Evolutionary conservation across 2,113 vertebrate species (phyloP).

Genomic region (Chunga burmeisteri): DNA sequence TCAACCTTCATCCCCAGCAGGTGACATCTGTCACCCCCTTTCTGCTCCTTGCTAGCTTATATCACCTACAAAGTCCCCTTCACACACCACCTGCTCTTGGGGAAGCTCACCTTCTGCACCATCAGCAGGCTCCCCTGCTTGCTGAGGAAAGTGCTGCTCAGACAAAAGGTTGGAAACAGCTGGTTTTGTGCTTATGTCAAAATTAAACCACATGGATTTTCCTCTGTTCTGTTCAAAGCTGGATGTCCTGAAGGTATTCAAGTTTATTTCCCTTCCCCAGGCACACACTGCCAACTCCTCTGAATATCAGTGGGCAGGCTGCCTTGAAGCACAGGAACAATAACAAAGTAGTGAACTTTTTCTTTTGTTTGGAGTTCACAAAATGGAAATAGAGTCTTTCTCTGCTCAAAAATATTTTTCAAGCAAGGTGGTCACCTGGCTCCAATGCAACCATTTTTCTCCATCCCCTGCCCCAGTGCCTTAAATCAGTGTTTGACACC

Average conservation of each 20-base stretch:
- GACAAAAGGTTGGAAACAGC: background rate
- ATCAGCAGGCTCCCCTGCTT: background rate
- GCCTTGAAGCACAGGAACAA: background rate
- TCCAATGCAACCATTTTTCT: background rate
- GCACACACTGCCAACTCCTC: background rate
- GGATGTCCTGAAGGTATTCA: background rate
- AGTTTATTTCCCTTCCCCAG: background rate
- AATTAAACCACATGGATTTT: background rate
- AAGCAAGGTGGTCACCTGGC: background rate
- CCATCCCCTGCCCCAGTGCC: rapidly evolving
- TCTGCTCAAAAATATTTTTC: background rate
- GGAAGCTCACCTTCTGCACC: background rate
- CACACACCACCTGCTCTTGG: rapidly evolving
- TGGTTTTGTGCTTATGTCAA: background rate
- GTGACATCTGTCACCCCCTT: background rate
- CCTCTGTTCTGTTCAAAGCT: background rate
- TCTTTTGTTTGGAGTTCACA: background rate
- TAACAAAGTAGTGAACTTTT: background rate
- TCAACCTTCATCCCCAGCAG: background rate
- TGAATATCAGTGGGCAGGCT: background rate
- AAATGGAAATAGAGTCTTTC: background rate
- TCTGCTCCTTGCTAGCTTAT: background rate
- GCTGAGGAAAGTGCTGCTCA: background rate
- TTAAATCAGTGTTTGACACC: background rate
- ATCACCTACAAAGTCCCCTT: background rate